Percentiles rank a stretch among this genome's conserved stretches.
phyloP scores from a whole-genome alignment of 2,888 invertebrate genomes.

The Meta bourneti region DNA sequence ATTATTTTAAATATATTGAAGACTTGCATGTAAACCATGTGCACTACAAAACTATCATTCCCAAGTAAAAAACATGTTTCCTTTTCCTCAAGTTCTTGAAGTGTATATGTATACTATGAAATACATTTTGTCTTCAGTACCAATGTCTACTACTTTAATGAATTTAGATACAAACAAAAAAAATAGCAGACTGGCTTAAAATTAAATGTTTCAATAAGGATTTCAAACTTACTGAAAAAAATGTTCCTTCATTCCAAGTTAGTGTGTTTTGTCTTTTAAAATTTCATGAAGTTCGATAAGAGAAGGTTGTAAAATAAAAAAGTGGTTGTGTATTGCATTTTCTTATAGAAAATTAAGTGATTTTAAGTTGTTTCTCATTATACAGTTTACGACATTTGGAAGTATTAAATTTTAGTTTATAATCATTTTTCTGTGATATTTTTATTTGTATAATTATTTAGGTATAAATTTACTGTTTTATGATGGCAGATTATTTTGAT shows the following conservation, averaged over 20 bases:
- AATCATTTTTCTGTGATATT: slow-evolving; percentile 72
- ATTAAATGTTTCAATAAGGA: no score
- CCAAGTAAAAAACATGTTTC: no score
- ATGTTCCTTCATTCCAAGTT: slow-evolving; percentile 35
- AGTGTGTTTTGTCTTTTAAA: slow-evolving; percentile 11
- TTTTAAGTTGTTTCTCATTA: slow-evolving; percentile 49
- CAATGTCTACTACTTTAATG: no score
- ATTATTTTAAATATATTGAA: no score
- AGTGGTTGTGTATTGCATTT: slow-evolving; percentile 68
- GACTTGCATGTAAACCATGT: no score
- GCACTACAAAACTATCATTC: no score
- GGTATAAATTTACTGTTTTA: slow-evolving; percentile 70
- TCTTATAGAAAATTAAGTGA: slow-evolving; percentile 34
- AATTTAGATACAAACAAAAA: no score
- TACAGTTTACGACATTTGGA: slow-evolving; percentile 46
- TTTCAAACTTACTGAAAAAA: neutral
- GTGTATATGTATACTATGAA: no score
- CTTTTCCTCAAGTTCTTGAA: no score
- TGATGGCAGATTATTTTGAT: slow-evolving; percentile 63
- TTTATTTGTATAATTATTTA: slow-evolving; percentile 72
- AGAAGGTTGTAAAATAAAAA: slow-evolving; percentile 5
- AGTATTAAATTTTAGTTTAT: slow-evolving; percentile 71
- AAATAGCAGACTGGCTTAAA: no score
- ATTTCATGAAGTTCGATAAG: neutral
- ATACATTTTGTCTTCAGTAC: no score